Base-by-base conservation (phyloP, 2,888 invertebrate species). In the Agrochola circellaris region DNA sequence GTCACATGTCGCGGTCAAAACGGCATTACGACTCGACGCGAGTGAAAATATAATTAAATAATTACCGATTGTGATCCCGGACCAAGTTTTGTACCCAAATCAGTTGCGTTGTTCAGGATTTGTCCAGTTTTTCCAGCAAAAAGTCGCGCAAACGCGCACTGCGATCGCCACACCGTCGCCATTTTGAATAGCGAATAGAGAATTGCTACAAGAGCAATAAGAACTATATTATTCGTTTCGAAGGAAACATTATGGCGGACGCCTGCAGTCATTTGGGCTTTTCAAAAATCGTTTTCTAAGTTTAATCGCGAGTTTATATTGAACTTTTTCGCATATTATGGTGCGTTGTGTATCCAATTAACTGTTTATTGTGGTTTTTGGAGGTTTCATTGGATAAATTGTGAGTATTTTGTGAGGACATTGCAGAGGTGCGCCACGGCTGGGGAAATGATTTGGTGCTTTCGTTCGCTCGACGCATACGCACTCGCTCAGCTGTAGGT, bases 101-200 rank as follows among this genome's bases (percentile, higher is more conserved):
- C 95, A 90, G 92, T 92, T 85, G 95, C 91, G 94, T 95, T 95
- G 96, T 96, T 95, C 95, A 95, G 91, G 94, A 95, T 96, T 93
- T 93, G 94, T 89, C 90, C 91, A 89, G 92, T 93, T 96, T 96
- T 96, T 96, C 96, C 94, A 89, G 85, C 90, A 93, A 96, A 96
- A 97, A 96, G 93, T 91, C 95, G 95, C 93, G 94, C 93, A 94
- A 96, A 96, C 92, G 96, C 96, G 94, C 94, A 94, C 94, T 92
- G 96, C 92, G 96, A 94, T 94, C 96, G 95, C 95, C 95, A 94
- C 95, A 96, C 95, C 91, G 97, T 95, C 97, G 97, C 97, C 97
- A 97, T 97, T 96, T 97, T 97, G 97, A 96, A 97, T 97, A 97
- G 97, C 97, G 96, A 97, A 96, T 97, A 97, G 97, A 97, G 96